Evolutionary conservation across 2,797 vertebrate species (phyloP).

Genomic region (Lycodopsis pacificus): DNA sequence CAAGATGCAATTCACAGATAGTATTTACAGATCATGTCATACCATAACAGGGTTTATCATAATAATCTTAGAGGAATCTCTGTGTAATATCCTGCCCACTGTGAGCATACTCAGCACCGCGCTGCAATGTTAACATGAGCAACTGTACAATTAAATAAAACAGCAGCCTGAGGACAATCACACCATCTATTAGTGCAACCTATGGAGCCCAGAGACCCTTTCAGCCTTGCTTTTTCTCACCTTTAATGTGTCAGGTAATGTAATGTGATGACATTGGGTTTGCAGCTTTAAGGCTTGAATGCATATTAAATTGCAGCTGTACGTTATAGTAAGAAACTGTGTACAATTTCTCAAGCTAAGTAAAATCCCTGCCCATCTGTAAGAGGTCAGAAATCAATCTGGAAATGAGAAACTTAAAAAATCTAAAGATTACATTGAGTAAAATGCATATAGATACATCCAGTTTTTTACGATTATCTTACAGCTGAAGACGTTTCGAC

Average conservation of each 20-base stretch:
- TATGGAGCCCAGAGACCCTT: slow-evolving; percentile 2
- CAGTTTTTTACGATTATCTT: not conserved
- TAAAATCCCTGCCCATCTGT: not conserved
- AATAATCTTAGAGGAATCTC: not conserved
- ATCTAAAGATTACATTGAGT: not conserved
- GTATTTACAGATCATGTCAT: not conserved
- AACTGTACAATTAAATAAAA: not conserved
- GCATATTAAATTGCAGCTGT: slow-evolving; percentile 7
- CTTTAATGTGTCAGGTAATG: not conserved
- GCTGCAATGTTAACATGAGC: slow-evolving; percentile 7
- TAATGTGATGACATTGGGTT: not conserved
- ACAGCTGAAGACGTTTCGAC: not conserved
- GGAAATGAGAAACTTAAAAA: not conserved
- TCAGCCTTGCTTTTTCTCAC: not conserved
- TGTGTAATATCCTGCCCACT: not conserved
- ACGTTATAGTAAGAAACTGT: not conserved
- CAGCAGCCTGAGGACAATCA: slow-evolving; percentile 17
- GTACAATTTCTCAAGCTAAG: not conserved
- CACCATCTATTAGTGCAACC: slow-evolving; percentile 10
- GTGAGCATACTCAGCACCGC: not conserved
- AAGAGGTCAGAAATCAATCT: not conserved
- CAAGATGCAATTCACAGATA: not conserved
- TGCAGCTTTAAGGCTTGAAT: slow-evolving; percentile 6
- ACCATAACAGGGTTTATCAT: not conserved
- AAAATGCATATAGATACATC: not conserved